Base-by-base conservation (phyloP, 2,797 vertebrate species). In the Pogoniulus pusillus region DNA sequence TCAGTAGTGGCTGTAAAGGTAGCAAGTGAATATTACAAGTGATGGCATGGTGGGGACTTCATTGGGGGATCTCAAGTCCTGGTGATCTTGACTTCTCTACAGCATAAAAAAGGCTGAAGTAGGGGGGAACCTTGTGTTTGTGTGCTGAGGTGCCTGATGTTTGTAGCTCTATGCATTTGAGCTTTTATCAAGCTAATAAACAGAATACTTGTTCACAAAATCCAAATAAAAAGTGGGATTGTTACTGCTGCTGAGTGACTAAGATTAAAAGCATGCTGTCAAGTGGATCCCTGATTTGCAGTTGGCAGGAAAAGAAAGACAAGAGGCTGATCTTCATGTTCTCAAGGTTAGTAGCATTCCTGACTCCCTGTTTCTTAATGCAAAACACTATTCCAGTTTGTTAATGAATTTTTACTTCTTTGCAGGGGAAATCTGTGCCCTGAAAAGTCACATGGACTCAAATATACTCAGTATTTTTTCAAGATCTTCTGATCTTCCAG, bases 381-480 rank as follows among this genome's bases (percentile, higher is more conserved):
- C 95, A 58, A 71, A 76, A 58, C 24, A 58, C 24, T 90, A 37
- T 83, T 82, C 49, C 69, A 41, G 62, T 47, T 95, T 93, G 96
- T 96, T 97, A 97, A 97, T 94, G 41, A 43, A 34, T 90, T 86
- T 97, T 83, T 96, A 90, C 92, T 97, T 97, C 96, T 97, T 96
- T 97, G 96, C 96, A 97, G 97, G 97, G 82, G 89, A 94, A 81
- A 63, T 94, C 75, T 84, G 88, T 90, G 93, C 93, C 89, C 85
- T 91, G 84, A 95, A 95, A 95, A 95, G 95, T 95, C 85, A 6
- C 91, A 55, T 93, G 96, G 94, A 87, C 90, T 91, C 85, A 80
- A 91, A 85, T 57, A 54, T 51, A 92, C 43, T 30, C 12, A 79
- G 77, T 92, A 84, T 74, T 49, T 89, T 91, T 77, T 87, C 94